A percentile compares a stretch with the other conserved stretches of the same genome.
Evolutionary conservation across 2,888 invertebrate genomes (phyloP).

Genomic region (Carcina quercana): DNA sequence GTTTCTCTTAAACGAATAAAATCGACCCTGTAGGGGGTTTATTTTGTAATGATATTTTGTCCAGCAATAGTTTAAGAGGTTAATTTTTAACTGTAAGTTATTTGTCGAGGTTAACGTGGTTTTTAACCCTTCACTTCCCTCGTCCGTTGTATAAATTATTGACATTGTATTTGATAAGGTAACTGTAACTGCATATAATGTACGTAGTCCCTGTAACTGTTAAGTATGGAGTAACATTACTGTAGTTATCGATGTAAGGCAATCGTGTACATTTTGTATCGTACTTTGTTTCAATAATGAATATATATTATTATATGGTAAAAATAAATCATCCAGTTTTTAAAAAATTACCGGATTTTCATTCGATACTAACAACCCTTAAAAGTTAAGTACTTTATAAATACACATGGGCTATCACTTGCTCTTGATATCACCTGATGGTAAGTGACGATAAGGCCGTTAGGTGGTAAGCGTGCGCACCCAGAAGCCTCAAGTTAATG

Average conservation of each 20-base stretch:
- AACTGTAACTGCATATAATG: slow-evolving; percentile 70
- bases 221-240: slow-evolving; percentile 73
- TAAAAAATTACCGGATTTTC: slow-evolving; percentile 68
- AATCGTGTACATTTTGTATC: slow-evolving; percentile 84
- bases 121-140: slow-evolving; percentile 35
- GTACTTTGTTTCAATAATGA: slow-evolving; percentile 81
- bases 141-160: slow-evolving; percentile 71
- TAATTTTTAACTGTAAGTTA: slow-evolving; percentile 31
- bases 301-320: slow-evolving; percentile 83
- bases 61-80: slow-evolving; percentile 46
- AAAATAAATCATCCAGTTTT: slow-evolving; percentile 79
- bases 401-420: too few species aligned
- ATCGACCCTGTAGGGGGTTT: slow-evolving; percentile 37
- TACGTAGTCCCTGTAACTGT: slow-evolving; percentile 70
- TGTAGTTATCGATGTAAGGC: slow-evolving; percentile 67
- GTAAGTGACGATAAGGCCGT: too few species aligned
- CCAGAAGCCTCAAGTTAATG: too few species aligned
- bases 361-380: too few species aligned
- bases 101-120: slow-evolving; percentile 19
- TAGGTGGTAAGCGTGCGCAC: too few species aligned
- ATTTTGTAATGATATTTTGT: slow-evolving; percentile 52
- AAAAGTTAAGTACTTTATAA: too few species aligned
- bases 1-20: slow-evolving; percentile 35
- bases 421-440: too few species aligned
- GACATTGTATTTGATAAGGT: slow-evolving; percentile 54